Evolutionary conservation across 2,797 vertebrate genomes (phyloP), one percentile per base, ranked within the genome.

Genomic region (Sciurus vulgaris): DNA sequence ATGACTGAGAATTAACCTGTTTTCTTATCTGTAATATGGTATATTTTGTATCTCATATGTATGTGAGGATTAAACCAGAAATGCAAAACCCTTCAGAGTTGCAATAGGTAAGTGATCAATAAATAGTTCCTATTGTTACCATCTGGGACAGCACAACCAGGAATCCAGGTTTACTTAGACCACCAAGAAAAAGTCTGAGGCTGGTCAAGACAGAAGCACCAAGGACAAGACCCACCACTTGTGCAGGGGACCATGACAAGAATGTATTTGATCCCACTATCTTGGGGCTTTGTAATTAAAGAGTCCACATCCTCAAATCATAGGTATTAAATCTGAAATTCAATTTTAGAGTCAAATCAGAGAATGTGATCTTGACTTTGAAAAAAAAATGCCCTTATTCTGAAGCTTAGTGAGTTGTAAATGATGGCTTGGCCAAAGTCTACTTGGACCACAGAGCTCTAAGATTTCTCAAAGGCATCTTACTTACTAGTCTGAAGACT

Each of bases 341-440:
- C 82, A 99, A 99, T 91, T 99, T 99, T 98, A 79, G 99, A 99
- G 99, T 97, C 99, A 98, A 97, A 99, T 99, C 99, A 1, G 99
- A 99, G 98, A 99, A 99, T 97, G 99, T 99, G 98, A 99, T 99
- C 98, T 99, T 99, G 94, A 99, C 99, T 93, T 99, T 98, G 98
- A 99, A 94, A 99, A 98, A 72, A 99, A 98, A 2, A 99, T 97
- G 99, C 94, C 99, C 98, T 99, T 99, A 98, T 99, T 99, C 91
- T 98, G 97, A 87, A 99, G 96, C 98, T 99, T 99, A 91, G 98
- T 99, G 65, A 99, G 98, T 99, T 99, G 0, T 98, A 99, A 99
- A 99, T 99, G 98, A 99, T 99, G 59, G 99, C 98, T 98, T 99
- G 99, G 22, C 98, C 99, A 13, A 99, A 99, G 97, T 98, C 96